Conservation (phyloP, 2,888 invertebrate species). For the Steinernema hermaphroditum region DNA sequence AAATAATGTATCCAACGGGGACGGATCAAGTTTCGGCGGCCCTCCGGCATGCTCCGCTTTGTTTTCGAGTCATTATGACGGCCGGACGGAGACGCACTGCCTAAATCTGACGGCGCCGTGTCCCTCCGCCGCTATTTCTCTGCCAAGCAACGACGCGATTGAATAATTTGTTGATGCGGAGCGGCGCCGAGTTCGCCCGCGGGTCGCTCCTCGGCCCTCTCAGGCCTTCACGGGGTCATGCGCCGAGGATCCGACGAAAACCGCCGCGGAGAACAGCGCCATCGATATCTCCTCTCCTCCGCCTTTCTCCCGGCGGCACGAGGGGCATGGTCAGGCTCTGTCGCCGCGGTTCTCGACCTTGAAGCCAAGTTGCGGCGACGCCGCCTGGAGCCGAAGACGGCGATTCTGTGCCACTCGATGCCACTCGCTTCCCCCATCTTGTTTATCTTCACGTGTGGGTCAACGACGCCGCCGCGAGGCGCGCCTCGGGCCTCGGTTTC, state of each 20-base stretch:
- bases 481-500: conserved; percentile 26
- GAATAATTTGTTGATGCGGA: conserved; percentile 25
- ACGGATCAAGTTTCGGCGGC: no score
- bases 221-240: conserved; percentile 16
- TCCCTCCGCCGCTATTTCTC: background rate
- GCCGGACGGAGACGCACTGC: background rate
- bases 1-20: no score
- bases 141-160: conserved; percentile 17
- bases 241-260: conserved; percentile 19
- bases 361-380: background rate
- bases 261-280: conserved; percentile 11
- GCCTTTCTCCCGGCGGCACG: background rate
- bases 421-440: background rate
- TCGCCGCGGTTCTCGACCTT: conserved; percentile 5
- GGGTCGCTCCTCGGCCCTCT: background rate
- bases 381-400: background rate
- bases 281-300: conserved; percentile 14
- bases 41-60: no score
- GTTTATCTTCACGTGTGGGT: conserved; percentile 26
- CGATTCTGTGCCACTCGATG: conserved; percentile 30
- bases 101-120: background rate
- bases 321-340: background rate
- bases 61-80: background rate
- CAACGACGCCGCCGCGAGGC: conserved; percentile 5
- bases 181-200: background rate